Evolutionary conservation across 1,140 invertebrate species (phyloP).

Genomic region (Araneus ventricosus): DNA sequence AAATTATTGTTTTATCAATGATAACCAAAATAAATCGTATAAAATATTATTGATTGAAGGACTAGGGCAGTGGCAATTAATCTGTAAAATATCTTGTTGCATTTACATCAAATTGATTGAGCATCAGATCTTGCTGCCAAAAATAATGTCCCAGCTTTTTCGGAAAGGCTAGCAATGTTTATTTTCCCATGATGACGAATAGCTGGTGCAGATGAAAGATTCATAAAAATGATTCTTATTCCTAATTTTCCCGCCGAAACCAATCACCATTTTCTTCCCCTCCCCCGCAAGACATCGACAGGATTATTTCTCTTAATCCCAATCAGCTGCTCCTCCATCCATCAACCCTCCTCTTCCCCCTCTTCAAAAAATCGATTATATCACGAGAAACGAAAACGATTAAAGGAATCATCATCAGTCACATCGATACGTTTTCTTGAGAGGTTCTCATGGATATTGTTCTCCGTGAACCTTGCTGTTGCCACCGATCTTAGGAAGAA

Average conservation of each 20-base stretch:
- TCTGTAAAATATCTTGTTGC: neutral
- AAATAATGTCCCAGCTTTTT: neutral
- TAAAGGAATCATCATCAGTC: neutral
- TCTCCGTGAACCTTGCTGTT: no score
- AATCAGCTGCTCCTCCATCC: neutral
- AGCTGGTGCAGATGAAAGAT: neutral
- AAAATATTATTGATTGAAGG: no score
- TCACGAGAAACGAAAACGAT: neutral
- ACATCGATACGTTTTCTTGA: conserved; percentile 1
- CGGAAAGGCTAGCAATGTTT: neutral
- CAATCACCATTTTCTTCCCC: neutral
- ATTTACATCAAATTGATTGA: neutral
- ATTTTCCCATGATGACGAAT: neutral
- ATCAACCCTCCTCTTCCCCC: neutral
- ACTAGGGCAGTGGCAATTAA: no score
- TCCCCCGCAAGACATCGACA: neutral
- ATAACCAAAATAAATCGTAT: no score
- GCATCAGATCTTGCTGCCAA: neutral
- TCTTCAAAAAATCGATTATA: neutral
- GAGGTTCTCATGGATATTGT: neutral
- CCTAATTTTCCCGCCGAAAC: neutral
- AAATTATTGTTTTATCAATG: no score
- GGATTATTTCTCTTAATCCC: conserved; percentile 23
- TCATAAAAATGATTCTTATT: neutral
- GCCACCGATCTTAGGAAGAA: neutral